phyloP scores from a whole-genome alignment of 1,140 invertebrate species.

The Phocides pigmalion region DNA sequence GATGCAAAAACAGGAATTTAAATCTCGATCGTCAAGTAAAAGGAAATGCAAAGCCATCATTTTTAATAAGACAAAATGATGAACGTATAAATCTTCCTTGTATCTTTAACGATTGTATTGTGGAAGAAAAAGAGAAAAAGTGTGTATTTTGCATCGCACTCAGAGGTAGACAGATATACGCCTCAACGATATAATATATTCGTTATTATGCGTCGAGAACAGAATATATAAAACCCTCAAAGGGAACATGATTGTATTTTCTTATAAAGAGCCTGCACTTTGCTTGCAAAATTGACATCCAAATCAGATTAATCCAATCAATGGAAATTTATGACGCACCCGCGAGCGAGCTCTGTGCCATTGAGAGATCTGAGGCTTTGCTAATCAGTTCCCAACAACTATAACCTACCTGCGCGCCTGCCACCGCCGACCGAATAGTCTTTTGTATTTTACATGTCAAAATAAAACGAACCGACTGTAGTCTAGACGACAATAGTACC shows the following conservation, averaged over 20 bases:
- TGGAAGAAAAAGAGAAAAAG: conserved; percentile 57
- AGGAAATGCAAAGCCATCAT: conserved; percentile 64
- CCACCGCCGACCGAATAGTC: conserved; percentile 31
- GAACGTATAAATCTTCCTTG: conserved; percentile 74
- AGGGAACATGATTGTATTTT: conserved; percentile 73
- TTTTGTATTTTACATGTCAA: conserved; percentile 36
- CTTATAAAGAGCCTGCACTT: conserved; percentile 77
- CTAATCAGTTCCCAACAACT: conserved; percentile 71
- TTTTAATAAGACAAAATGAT: conserved; percentile 80
- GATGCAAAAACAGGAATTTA: conserved; percentile 40
- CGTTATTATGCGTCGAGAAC: conserved; percentile 68
- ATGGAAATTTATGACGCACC: conserved; percentile 84
- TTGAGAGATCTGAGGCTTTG: conserved; percentile 69
- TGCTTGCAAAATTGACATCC: conserved; percentile 81
- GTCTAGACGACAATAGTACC: conserved; percentile 30
- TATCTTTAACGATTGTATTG: conserved; percentile 71
- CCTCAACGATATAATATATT: conserved; percentile 67
- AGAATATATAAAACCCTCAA: conserved; percentile 64
- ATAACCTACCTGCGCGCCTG: conserved; percentile 52
- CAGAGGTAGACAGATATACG: conserved; percentile 55
- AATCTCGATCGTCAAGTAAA: conserved; percentile 46
- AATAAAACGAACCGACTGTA: conserved; percentile 24
- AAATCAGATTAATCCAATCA: conserved; percentile 85
- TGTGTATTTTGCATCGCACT: conserved; percentile 56
- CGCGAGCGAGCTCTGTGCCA: conserved; percentile 64